Evolutionary conservation across 2,888 invertebrate genomes (phyloP).

Genomic region (Amphipoea lucens): DNA sequence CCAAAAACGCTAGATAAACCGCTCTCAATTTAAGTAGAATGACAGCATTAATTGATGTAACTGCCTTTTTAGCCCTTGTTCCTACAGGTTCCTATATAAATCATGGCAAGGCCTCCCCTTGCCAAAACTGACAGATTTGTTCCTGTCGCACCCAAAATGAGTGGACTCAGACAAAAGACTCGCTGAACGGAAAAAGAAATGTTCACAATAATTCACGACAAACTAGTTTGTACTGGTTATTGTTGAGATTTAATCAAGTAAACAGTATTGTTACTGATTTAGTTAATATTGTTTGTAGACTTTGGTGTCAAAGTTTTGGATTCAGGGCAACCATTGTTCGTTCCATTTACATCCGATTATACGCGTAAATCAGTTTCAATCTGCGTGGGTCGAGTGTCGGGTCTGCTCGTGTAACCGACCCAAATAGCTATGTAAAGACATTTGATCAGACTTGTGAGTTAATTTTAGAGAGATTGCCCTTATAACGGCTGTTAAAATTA

Average conservation of each 20-base stretch:
- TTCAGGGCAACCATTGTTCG: constrained; percentile 19
- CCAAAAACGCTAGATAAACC: constrained; percentile 28
- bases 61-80: constrained; percentile 68
- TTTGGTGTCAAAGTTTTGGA: constrained; percentile 29
- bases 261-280: constrained; percentile 17
- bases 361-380: constrained; percentile 14
- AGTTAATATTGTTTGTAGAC: constrained; percentile 21
- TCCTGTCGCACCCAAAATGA: constrained; percentile 79
- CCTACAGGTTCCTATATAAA: constrained; percentile 70
- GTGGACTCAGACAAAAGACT: constrained; percentile 71
- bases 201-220: constrained; percentile 66
- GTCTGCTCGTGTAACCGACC: background rate
- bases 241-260: constrained; percentile 39
- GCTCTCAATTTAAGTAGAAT: constrained; percentile 53
- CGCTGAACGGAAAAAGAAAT: constrained; percentile 57
- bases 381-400: background rate
- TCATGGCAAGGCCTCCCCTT: constrained; percentile 65
- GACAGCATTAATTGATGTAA: constrained; percentile 60
- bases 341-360: constrained; percentile 18
- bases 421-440: background rate
- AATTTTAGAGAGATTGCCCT: background rate
- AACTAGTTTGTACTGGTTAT: constrained; percentile 56
- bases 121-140: constrained; percentile 78
- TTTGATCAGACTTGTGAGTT: background rate
- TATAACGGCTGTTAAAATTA: background rate